A percentile compares a stretch with the other conserved stretches of the same genome.
These are phyloP conservation scores for Chelonus insularis DNA, from an alignment of 1,140 invertebrate species.

Conservation along the genomic window DNA sequence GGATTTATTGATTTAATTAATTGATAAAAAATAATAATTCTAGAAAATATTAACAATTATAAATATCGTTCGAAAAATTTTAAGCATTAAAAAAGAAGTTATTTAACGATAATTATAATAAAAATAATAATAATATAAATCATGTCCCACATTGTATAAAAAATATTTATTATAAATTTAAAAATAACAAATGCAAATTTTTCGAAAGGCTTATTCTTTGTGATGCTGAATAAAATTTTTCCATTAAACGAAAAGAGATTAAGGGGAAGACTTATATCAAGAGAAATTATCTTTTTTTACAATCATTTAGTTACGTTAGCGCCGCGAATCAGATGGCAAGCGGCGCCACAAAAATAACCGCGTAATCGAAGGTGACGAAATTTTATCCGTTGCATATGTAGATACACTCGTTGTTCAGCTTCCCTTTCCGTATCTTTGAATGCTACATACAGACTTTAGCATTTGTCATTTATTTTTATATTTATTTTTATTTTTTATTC, in stretches of 20 bases:
- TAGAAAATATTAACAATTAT: too few species aligned
- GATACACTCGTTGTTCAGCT: background rate
- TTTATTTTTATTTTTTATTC: constrained; percentile 8
- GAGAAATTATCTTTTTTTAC: constrained; percentile 4
- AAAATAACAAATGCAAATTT: too few species aligned
- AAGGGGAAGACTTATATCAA: background rate
- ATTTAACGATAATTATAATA: too few species aligned
- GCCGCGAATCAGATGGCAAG: constrained; percentile 9
- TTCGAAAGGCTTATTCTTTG: too few species aligned
- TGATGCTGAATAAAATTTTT: background rate
- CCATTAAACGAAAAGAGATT: background rate
- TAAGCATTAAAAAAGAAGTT: too few species aligned
- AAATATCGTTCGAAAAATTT: too few species aligned
- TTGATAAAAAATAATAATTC: too few species aligned
- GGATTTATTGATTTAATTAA: too few species aligned
- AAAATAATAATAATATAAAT: too few species aligned
- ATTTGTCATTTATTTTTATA: too few species aligned
- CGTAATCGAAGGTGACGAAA: constrained; percentile 24
- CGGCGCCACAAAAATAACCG: constrained; percentile 22
- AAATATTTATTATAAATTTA: too few species aligned
- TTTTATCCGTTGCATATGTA: background rate
- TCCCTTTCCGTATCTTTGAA: constrained; percentile 18
- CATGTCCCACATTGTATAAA: too few species aligned
- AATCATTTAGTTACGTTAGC: background rate
- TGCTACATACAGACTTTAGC: background rate